Conservation (phyloP, 2,888 invertebrate genomes). For the Stenotaenia linearis region DNA sequence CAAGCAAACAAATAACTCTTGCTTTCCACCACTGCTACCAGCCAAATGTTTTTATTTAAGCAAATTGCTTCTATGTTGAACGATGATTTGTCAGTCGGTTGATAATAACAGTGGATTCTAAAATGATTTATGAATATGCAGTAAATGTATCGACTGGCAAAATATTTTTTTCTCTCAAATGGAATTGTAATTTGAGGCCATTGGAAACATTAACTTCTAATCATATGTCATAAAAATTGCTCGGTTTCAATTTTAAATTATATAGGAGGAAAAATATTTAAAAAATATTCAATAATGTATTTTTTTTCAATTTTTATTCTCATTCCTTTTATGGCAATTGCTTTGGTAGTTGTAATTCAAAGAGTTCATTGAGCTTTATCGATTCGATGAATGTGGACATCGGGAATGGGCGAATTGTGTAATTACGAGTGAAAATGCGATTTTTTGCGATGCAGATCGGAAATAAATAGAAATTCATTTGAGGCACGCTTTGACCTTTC, state of each 20-base stretch:
- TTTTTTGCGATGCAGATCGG: neutral
- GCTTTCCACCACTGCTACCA: neutral
- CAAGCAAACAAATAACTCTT: neutral
- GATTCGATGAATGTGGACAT: neutral
- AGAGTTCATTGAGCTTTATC: neutral
- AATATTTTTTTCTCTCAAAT: neutral
- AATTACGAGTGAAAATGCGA: no score
- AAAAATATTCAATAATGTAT: neutral
- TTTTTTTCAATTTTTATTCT: neutral
- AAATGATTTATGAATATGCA: conserved; percentile 7
- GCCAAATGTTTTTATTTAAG: neutral
- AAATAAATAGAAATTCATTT: neutral
- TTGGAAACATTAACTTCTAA: conserved; percentile 4
- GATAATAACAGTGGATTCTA: neutral
- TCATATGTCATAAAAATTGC: neutral
- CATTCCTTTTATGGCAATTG: no score
- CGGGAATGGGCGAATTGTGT: no score
- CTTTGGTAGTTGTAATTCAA: neutral
- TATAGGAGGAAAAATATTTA: neutral
- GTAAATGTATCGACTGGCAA: neutral
- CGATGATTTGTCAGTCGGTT: neutral
- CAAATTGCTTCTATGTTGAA: conserved; percentile 2
- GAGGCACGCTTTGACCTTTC: conserved; percentile 6
- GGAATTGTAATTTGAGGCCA: neutral
- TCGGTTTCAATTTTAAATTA: neutral